phyloP scores from a whole-genome alignment of 2,888 invertebrate species.

The Lycaena phlaeas region DNA sequence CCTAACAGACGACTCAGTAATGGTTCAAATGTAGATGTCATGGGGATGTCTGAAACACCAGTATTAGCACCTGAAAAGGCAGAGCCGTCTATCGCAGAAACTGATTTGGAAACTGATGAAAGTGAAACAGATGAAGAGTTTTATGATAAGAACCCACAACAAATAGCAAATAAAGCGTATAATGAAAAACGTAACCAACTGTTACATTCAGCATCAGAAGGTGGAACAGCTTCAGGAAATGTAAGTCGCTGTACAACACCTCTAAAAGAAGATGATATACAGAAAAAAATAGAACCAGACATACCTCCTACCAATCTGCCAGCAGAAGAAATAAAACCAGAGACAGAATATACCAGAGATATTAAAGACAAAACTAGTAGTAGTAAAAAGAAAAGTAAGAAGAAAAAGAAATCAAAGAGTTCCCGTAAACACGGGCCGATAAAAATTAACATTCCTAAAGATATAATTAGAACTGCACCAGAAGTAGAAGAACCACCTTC shows the following conservation, averaged over 20 bases:
- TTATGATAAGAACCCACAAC: slow-evolving; percentile 87
- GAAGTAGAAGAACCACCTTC: slow-evolving; percentile 33
- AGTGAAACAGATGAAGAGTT: slow-evolving; percentile 91
- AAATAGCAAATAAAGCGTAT: slow-evolving; percentile 79
- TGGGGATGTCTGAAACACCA: slow-evolving; percentile 63
- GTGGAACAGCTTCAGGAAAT: slow-evolving; percentile 72
- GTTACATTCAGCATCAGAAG: slow-evolving; percentile 73
- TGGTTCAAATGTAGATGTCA: slow-evolving; percentile 70
- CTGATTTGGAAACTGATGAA: slow-evolving; percentile 88
- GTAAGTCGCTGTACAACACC: slow-evolving; percentile 78
- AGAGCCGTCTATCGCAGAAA: slow-evolving; percentile 81
- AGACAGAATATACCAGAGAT: no score
- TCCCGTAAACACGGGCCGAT: slow-evolving; percentile 65
- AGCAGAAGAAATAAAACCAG: slow-evolving; percentile 61
- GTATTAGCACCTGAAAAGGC: slow-evolving; percentile 58
- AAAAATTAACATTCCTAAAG: slow-evolving; percentile 75
- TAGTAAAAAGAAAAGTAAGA: slow-evolving; percentile 80
- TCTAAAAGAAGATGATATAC: slow-evolving; percentile 56
- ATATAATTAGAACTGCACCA: slow-evolving; percentile 41
- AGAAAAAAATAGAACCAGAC: slow-evolving; percentile 35
- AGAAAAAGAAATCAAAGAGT: slow-evolving; percentile 70
- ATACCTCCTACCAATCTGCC: slow-evolving; percentile 16
- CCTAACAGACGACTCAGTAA: slow-evolving; percentile 51
- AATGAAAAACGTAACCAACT: slow-evolving; percentile 83
- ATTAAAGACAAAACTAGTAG: slow-evolving; percentile 60